Conservation (phyloP, 2,888 invertebrate species). For the Alentia gelatinosa region DNA sequence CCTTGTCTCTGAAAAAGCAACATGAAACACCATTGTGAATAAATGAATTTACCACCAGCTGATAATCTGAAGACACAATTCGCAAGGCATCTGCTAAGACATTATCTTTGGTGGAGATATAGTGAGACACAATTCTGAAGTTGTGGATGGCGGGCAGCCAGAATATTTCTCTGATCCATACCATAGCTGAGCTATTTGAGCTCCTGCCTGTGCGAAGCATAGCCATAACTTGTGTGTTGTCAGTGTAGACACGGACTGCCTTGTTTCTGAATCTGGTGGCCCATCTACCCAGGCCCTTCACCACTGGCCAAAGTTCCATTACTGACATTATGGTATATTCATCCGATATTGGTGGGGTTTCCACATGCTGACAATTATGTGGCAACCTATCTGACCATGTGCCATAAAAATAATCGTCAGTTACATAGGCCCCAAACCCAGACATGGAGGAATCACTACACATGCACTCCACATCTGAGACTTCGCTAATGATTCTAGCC, state of each 20-base stretch:
- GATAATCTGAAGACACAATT: too few species aligned
- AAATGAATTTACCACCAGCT: background rate
- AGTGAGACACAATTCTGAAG: background rate
- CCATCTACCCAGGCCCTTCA: background rate
- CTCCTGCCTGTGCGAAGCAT: background rate
- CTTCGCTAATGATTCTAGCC: background rate
- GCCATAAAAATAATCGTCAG: background rate
- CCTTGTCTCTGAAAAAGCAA: background rate
- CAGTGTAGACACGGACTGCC: background rate
- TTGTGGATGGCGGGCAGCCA: too few species aligned
- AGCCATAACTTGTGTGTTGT: background rate
- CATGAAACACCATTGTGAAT: background rate
- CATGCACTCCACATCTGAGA: background rate
- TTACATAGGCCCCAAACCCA: background rate
- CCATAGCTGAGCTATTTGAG: too few species aligned
- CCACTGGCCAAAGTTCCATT: background rate
- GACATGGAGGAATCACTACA: background rate
- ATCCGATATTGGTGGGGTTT: background rate
- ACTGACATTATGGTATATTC: too few species aligned
- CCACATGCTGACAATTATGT: background rate
- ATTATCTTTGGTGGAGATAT: background rate
- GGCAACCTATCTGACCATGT: background rate
- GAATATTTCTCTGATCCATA: background rate
- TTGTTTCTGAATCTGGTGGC: background rate
- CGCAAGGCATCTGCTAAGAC: background rate